Evolutionary conservation across 2,797 vertebrate species (phyloP).

Genomic region (Epinephelus malabaricus): DNA sequence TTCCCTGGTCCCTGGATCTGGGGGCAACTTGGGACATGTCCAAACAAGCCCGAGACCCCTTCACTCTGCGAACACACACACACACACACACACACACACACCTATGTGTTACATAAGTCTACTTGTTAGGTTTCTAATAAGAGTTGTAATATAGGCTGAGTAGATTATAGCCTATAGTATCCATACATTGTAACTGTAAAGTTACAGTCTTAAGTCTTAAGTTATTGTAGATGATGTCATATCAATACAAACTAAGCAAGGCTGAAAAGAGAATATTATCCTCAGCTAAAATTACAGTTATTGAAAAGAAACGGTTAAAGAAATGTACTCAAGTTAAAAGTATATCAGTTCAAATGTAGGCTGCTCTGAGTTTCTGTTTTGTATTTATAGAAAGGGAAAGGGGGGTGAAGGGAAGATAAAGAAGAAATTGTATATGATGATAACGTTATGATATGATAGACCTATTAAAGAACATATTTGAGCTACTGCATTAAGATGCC

Average conservation of each 20-base stretch:
- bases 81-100: neutral
- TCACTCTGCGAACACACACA: neutral
- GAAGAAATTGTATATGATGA: neutral
- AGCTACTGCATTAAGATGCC: neutral
- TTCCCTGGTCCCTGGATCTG: neutral
- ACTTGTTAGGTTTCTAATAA: neutral
- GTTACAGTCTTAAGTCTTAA: neutral
- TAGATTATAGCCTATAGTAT: neutral
- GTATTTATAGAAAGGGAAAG: no score
- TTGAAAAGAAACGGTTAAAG: no score
- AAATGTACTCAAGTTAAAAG: neutral
- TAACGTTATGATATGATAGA: neutral
- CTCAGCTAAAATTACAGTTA: neutral
- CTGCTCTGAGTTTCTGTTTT: neutral
- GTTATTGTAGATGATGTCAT: neutral
- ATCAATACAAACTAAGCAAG: neutral
- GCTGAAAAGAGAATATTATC: neutral
- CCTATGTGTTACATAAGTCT: neutral
- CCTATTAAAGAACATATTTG: no score
- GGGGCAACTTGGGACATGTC: constrained; percentile 55
- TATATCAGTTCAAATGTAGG: neutral
- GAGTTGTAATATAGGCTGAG: neutral
- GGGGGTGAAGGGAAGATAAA: neutral
- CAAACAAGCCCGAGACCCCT: constrained; percentile 36
- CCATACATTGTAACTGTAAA: neutral